phyloP scores from a whole-genome alignment of 1,140 invertebrate genomes.

The Ectropis grisescens region DNA sequence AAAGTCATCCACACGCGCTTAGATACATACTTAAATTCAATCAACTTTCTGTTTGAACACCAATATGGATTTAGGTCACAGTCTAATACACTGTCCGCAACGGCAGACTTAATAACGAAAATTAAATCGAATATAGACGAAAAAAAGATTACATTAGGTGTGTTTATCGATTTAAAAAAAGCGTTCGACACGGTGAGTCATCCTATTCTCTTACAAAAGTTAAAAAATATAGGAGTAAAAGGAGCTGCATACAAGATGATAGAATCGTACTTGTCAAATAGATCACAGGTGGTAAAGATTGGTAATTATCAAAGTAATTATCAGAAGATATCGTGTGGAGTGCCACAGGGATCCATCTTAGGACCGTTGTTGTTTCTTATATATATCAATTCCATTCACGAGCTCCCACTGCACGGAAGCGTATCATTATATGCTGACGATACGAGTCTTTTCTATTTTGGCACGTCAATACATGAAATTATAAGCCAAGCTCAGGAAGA shows the following conservation, averaged over 20 bases:
- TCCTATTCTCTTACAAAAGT: background rate
- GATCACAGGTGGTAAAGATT: too few species aligned
- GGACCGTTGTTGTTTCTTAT: slow-evolving; percentile 10
- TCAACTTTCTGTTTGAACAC: background rate
- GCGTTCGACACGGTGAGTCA: slow-evolving; percentile 5
- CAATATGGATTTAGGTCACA: slow-evolving; percentile 1
- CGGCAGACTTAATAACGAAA: background rate
- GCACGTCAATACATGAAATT: slow-evolving; percentile 3
- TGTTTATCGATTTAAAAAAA: slow-evolving; percentile 5
- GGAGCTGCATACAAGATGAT: background rate
- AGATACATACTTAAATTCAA: slow-evolving; percentile 1
- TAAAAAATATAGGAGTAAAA: background rate
- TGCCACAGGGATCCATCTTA: slow-evolving; percentile 1
- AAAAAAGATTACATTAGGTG: slow-evolving; percentile 1
- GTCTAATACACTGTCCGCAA: slow-evolving; percentile 1
- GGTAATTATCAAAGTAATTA: background rate
- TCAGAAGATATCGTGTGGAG: background rate
- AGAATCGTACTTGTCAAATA: background rate
- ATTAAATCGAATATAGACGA: slow-evolving; percentile 2
- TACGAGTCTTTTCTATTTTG: slow-evolving; percentile 13
- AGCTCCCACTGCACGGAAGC: slow-evolving; percentile 8
- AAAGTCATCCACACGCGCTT: slow-evolving; percentile 2
- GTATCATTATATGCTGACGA: slow-evolving; percentile 13
- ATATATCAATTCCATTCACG: slow-evolving; percentile 8
- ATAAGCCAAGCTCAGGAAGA: slow-evolving; percentile 9